phyloP scores from a whole-genome alignment of 2,888 invertebrate genomes.

The Seira ritae region DNA sequence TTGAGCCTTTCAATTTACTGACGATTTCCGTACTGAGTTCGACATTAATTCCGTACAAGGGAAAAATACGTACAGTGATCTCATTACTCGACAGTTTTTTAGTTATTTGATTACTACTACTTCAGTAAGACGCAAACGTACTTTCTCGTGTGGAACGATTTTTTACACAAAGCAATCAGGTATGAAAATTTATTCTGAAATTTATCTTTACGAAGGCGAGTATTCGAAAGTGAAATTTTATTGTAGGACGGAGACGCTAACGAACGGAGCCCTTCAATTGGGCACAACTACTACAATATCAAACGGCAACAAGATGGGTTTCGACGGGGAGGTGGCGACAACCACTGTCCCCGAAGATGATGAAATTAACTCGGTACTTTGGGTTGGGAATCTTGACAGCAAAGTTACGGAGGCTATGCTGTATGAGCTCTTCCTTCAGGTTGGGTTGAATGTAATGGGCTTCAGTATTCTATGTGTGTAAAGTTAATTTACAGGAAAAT shows the following conservation, averaged over 20 bases:
- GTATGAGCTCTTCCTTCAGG: conserved; percentile 73
- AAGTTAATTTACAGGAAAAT: not conserved
- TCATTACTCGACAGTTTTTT: not conserved
- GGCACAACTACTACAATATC: conserved; percentile 50
- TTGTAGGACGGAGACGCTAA: conserved; percentile 54
- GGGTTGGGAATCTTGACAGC: conserved; percentile 73
- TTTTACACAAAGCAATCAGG: not conserved
- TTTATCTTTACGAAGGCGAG: no score
- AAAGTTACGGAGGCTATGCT: conserved; percentile 73
- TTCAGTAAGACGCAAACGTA: not conserved
- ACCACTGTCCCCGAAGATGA: conserved; percentile 66
- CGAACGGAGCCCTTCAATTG: conserved; percentile 63
- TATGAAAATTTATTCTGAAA: no score
- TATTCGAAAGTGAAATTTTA: no score
- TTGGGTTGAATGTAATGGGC: conserved; percentile 36
- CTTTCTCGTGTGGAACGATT: not conserved
- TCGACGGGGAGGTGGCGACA: conserved; percentile 59
- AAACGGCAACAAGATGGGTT: conserved; percentile 68
- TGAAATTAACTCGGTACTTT: conserved; percentile 71
- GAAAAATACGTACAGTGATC: not conserved
- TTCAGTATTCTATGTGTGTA: not conserved
- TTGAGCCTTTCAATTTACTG: conserved; percentile 1
- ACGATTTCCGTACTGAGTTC: not conserved
- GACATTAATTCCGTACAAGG: not conserved
- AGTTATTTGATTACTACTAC: not conserved